These are phyloP conservation scores for Euura lappo DNA, from an alignment of 1,140 invertebrate genomes.

Conservation along the genomic window DNA sequence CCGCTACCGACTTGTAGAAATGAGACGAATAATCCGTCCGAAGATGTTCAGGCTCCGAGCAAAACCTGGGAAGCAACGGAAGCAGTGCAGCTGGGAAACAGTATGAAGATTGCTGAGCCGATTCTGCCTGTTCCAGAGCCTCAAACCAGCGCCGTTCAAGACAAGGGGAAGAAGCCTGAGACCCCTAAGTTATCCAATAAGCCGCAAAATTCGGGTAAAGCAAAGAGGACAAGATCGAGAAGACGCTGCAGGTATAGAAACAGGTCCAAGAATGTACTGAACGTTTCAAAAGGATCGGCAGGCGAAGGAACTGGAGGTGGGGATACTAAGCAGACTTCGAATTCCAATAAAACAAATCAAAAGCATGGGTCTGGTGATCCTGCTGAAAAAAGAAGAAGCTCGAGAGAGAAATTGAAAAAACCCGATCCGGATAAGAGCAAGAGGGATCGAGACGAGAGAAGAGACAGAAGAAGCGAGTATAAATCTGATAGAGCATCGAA, in stretches of 20 bases:
- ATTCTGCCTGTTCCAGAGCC: background rate
- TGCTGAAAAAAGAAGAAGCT: background rate
- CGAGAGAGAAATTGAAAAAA: background rate
- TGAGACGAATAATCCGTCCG: no score
- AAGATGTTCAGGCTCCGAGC: background rate
- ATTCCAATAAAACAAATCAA: background rate
- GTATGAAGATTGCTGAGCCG: background rate
- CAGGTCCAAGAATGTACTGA: no score
- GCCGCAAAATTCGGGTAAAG: background rate
- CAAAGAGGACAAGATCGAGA: background rate
- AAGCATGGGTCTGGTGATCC: background rate
- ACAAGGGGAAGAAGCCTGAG: background rate
- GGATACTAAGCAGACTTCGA: no score
- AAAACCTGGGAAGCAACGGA: background rate
- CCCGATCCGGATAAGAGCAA: background rate
- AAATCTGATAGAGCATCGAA: background rate
- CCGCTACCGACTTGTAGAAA: no score
- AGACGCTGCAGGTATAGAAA: background rate
- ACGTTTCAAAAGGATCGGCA: no score
- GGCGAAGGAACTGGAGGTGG: no score
- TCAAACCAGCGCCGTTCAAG: background rate
- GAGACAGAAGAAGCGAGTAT: background rate
- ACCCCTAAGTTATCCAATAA: background rate
- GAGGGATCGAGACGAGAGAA: background rate
- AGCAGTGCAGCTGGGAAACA: background rate